These are phyloP conservation scores for Vimba vimba DNA, from an alignment of 2,113 vertebrate genomes.

Conservation along the genomic window DNA sequence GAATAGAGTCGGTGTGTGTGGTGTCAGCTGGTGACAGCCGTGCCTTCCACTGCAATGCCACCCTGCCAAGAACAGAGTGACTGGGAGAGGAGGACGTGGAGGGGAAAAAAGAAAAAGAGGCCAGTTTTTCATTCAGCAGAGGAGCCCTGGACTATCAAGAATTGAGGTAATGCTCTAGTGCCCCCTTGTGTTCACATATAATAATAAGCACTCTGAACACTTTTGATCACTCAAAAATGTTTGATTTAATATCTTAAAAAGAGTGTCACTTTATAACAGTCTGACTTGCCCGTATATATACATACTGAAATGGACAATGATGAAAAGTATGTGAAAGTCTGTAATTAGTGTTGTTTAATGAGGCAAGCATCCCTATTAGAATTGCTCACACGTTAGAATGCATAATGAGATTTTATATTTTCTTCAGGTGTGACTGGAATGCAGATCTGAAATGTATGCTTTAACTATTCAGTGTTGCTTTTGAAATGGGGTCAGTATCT, in stretches of 20 bases:
- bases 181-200: constrained; percentile 58
- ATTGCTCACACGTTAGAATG: not conserved
- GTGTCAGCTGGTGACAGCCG: constrained; percentile 64
- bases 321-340: not conserved
- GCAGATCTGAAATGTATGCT: not conserved
- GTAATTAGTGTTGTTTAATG: not conserved
- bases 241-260: not conserved
- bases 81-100: not conserved
- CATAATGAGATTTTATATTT: not conserved
- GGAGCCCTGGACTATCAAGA: not conserved
- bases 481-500: constrained; percentile 35
- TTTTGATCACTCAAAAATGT: not conserved
- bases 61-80: constrained; percentile 5
- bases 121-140: not conserved
- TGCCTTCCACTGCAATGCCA: constrained; percentile 66
- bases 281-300: too few relatives aligned
- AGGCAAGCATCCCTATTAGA: not conserved
- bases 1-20: constrained; percentile 25
- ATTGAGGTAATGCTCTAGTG: constrained; percentile 11
- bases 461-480: not conserved
- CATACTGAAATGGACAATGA: not conserved
- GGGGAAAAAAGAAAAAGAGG: not conserved
- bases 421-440: not conserved
- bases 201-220: not conserved
- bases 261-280: not conserved